Evolutionary conservation across 2,888 invertebrate species (phyloP).

Genomic region (Drosophila sordidula): DNA sequence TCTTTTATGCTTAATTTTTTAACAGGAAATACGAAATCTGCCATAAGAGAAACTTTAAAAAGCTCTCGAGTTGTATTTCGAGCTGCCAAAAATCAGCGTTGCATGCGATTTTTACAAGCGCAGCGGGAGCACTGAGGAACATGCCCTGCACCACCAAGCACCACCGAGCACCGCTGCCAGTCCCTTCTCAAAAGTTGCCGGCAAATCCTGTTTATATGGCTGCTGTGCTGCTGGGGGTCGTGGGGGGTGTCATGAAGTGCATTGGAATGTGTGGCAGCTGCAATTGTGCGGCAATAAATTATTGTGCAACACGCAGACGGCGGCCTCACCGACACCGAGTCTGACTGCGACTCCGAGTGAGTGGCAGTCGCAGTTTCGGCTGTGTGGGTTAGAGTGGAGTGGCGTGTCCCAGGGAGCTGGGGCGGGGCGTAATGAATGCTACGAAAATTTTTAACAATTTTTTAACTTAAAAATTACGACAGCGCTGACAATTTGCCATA

Average conservation of each 20-base stretch:
- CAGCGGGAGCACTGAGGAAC: conserved; percentile 60
- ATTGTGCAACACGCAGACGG: conserved; percentile 80
- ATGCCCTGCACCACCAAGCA: background rate
- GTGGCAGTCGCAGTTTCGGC: conserved; percentile 21
- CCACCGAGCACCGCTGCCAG: background rate
- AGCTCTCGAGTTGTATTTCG: conserved; percentile 9
- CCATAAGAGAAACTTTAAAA: conserved; percentile 11
- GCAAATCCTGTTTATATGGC: conserved; percentile 20
- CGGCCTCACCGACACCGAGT: conserved; percentile 34
- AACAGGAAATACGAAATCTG: conserved; percentile 11
- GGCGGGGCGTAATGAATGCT: conserved; percentile 76
- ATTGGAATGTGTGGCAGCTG: conserved; percentile 81
- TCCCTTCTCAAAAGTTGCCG: conserved; percentile 11
- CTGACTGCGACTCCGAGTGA: conserved; percentile 35
- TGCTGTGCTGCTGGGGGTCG: conserved; percentile 11
- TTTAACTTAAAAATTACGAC: conserved; percentile 82
- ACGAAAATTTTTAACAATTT: conserved; percentile 76
- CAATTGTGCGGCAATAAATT: conserved; percentile 81
- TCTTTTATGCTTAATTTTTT: background rate
- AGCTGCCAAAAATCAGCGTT: conserved; percentile 48
- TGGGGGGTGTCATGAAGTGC: conserved; percentile 56
- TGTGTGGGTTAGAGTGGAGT: conserved; percentile 1
- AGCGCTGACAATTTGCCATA: conserved; percentile 77
- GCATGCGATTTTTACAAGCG: conserved; percentile 72
- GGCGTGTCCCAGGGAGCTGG: conserved; percentile 10